A percentile compares a stretch with the other conserved stretches of the same genome.
Conservation (phyloP, 1,140 invertebrate genomes). For the Cherax destructor region DNA sequence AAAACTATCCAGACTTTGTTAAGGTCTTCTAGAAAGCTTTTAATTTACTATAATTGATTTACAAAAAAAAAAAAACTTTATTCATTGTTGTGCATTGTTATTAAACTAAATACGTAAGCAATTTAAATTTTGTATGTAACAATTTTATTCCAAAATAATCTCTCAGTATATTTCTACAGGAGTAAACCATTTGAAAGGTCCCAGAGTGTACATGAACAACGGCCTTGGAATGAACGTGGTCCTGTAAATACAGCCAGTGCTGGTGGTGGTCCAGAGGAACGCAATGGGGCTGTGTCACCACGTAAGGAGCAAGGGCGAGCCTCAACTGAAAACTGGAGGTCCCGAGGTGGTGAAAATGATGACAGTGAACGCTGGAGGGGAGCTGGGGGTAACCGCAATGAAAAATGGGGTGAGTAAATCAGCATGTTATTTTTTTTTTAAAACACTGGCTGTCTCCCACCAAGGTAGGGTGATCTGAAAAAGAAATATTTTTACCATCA, state of each 20-base stretch:
- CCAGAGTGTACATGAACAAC: constrained; percentile 73
- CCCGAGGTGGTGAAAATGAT: constrained; percentile 73
- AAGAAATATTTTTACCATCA: no score
- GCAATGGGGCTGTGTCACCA: constrained; percentile 72
- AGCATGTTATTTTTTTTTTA: not conserved
- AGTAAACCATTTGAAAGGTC: constrained; percentile 68
- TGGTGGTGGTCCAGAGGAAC: constrained; percentile 71
- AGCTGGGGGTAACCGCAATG: constrained; percentile 83
- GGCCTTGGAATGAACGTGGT: constrained; percentile 75
- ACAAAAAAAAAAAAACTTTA: no score
- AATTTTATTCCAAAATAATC: not conserved
- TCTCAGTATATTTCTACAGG: constrained; percentile 27
- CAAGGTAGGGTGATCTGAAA: no score
- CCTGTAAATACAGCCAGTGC: constrained; percentile 73
- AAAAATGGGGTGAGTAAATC: constrained; percentile 81
- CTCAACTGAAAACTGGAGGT: constrained; percentile 77
- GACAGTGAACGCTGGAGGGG: constrained; percentile 77
- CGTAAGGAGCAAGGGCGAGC: constrained; percentile 78
- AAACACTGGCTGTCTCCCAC: no score
- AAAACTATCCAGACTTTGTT: no score
- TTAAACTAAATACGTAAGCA: no score
- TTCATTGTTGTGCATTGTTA: no score
- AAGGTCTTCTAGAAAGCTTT: no score
- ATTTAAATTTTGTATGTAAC: not conserved
- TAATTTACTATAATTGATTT: no score